Conservation (phyloP, 2,888 invertebrate species). For the Drosophila anomalata region DNA sequence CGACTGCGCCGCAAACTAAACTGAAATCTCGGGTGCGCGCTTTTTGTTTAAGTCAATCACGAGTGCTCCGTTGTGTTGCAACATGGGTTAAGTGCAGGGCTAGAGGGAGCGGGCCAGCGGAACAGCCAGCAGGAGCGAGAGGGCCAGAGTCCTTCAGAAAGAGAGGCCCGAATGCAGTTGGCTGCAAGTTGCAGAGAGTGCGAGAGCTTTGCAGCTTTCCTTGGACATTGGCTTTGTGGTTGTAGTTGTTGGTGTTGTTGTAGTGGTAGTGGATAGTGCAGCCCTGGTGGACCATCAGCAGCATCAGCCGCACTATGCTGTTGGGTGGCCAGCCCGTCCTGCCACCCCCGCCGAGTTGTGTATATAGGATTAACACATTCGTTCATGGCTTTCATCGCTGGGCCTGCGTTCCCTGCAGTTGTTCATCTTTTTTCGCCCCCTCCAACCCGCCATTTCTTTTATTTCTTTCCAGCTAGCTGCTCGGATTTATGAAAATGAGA, state of each 20-base stretch:
- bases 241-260: constrained; percentile 1
- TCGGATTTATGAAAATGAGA: constrained; percentile 78
- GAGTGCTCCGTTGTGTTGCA: constrained; percentile 66
- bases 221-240: constrained; percentile 39
- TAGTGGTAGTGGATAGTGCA: constrained; percentile 14
- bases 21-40: constrained; percentile 72
- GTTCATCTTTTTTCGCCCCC: constrained; percentile 58
- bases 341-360: constrained; percentile 32
- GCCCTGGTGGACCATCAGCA: constrained; percentile 36
- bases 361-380: constrained; percentile 75
- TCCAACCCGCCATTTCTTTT: constrained; percentile 44
- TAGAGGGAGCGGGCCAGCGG: background rate
- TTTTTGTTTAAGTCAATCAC: constrained; percentile 80
- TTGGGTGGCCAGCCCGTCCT: background rate
- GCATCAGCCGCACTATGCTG: constrained; percentile 5
- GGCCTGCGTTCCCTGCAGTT: constrained; percentile 69
- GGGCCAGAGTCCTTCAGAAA: background rate
- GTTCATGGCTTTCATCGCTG: constrained; percentile 58
- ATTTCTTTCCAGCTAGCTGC: constrained; percentile 47
- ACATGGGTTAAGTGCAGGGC: constrained; percentile 12
- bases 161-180: constrained; percentile 52
- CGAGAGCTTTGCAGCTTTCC: constrained; percentile 41
- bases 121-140: constrained; percentile 4
- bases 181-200: constrained; percentile 69
- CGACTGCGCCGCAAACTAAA: constrained; percentile 79